Evolutionary conservation across 1,140 invertebrate genomes (phyloP), one percentile per base, ranked within the genome.

Genomic region (Rhagoletis zephyria): DNA sequence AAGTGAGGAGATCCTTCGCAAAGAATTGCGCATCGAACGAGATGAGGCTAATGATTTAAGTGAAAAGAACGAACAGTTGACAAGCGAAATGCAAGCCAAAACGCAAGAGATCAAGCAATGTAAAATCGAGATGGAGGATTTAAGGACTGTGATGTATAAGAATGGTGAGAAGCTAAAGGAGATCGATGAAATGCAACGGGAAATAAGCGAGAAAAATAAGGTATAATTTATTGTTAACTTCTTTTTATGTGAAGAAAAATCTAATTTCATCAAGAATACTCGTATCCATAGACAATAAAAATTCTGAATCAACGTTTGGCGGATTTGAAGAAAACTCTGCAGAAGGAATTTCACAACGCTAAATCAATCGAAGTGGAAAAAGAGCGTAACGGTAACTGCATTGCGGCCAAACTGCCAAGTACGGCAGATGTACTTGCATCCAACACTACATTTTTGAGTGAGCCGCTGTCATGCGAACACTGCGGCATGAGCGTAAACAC

Each of bases 321-420:
- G 4, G 97, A 98, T 91, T 96, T 98, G 94, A 97, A 98, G 91
- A 98, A 98, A 93, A 98, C 97, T 0, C 93, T 98, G 64, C 97
- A 98, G 91, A 94, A 96, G 88, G 97, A 98, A 93, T 93, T 98
- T 56, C 96, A 96, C 5, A 56, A 61, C 40, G 74, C 88, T 16
- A 88, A 87, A 91, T 89, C 45, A 90, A 94, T 95, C 90, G 93
- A 56, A 92, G 61, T 40, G 4, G 40, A 87, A 88, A 89, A 88
- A 70, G 48, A 51, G 7, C 48, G 74, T n/a, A 81, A 81, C 48
- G 74, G 48, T 19, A 56, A 56, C 12, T 81, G 48, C n/a, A 81
- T 81, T n/a, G n/a, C 74, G 0, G 74, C n/a, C 5, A 81, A 81
- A 81, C 1, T 56, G 42, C 9, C 67, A 42, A 61, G 40, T 40